A percentile compares a stretch with the other conserved stretches of the same genome.
Evolutionary conservation across 2,113 vertebrate genomes (phyloP).

Genomic region (Merops nubicus): DNA sequence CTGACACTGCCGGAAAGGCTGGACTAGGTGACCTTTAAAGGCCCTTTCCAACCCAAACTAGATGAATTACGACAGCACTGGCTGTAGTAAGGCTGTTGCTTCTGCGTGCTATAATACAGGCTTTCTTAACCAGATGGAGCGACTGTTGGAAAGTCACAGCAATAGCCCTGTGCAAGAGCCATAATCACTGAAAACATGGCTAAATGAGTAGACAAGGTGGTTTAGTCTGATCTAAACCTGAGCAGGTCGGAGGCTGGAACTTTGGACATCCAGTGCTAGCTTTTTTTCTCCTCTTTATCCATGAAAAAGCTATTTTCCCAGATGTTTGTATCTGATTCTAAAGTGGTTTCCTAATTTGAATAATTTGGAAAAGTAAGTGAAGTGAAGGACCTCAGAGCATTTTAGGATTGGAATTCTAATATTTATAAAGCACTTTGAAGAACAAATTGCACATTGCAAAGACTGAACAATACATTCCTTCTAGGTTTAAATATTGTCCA

Average conservation of each 20-base stretch:
- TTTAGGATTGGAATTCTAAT: not conserved
- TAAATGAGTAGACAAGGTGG: not conserved
- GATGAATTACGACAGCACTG: not conserved
- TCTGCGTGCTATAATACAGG: not conserved
- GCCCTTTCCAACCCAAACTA: not conserved
- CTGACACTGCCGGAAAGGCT: not conserved
- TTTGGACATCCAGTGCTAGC: not conserved
- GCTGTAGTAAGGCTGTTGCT: not conserved
- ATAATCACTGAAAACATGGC: not conserved
- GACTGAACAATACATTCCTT: not conserved
- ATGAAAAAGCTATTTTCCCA: not conserved
- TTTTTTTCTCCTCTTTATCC: not conserved
- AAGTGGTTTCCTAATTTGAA: not conserved
- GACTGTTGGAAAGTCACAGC: not conserved
- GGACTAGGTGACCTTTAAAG: not conserved
- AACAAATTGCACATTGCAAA: not conserved
- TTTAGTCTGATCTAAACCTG: not conserved
- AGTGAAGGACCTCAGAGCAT: not conserved
- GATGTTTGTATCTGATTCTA: not conserved
- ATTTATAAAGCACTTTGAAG: not conserved
- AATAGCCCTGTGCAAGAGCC: not conserved
- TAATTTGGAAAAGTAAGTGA: not conserved
- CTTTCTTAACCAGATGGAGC: fast-evolving
- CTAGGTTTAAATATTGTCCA: not conserved
- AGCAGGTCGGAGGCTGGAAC: not conserved